Evolutionary conservation across 2,888 invertebrate genomes (phyloP), one percentile per base, ranked within the genome.

Genomic region (Belgica antarctica): DNA sequence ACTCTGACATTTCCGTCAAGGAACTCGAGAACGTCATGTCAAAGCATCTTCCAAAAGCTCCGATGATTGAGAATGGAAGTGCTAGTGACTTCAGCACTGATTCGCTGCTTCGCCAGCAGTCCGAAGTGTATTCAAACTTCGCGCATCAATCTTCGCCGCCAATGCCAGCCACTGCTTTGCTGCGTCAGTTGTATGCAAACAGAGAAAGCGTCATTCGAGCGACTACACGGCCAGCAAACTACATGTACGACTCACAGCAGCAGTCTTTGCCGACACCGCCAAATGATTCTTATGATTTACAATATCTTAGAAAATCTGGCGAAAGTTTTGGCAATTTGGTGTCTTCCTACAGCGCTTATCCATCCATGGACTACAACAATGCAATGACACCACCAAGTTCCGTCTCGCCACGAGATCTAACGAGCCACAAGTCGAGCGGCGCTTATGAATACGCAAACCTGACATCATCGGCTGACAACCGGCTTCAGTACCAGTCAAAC

Each of bases 321-420:
- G 85, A 85, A 72, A 83, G 87, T 74, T 84, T 85, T 76, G 81
- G 85, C 75, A 81, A 84, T 77, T 78, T 85, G 57, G 84, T 84
- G 10, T 84, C 84, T 8, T 82, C 83, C 0, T 85, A 84, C 72
- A 79, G 81, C 28, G 81, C 83, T 61, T 87, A 87, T 74, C 85
- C 85, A 73, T 82, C 84, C 71, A 89, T 89, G 73, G 92, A 92
- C 76, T 93, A 93, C 76, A 95, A 95, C 78, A 90, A 93, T 46
- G 93, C 94, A 62, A 96, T 96, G 92, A 96, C 96, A 2, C 96
- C 96, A 68, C 96, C 96, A 66, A 94, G 94, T n/a, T 96, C 96
- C 2, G 96, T 96, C 1, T 96, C 96, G 3, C 96, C 96, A 0
- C 85, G 95, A 72, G 96, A 96, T 76, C 93, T 87, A 82, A 78